phyloP scores from a whole-genome alignment of 2,888 invertebrate genomes.

The Protula sp. region DNA sequence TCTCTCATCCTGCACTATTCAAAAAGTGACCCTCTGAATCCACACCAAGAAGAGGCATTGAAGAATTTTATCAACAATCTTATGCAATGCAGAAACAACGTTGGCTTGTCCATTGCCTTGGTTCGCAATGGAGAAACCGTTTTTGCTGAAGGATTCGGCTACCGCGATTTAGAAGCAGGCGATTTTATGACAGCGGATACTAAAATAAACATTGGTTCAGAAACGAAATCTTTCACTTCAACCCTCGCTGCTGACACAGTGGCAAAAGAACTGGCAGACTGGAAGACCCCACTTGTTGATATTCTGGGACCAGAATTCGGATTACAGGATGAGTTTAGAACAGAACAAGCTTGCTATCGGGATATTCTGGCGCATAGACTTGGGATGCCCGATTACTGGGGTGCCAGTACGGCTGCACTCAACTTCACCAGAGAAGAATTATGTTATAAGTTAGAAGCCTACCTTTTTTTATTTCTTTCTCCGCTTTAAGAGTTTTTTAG shows the following conservation, averaged over 20 bases:
- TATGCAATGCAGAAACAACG: constrained; percentile 29
- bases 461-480: background rate
- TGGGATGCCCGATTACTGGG: constrained; percentile 42
- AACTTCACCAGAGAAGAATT: constrained; percentile 5
- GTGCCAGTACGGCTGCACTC: constrained; percentile 31
- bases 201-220: constrained; percentile 36
- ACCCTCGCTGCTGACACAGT: constrained; percentile 26
- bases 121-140: constrained; percentile 27
- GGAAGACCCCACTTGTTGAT: constrained; percentile 12
- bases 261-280: background rate
- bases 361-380: constrained; percentile 45
- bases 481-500: no score
- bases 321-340: constrained; percentile 34
- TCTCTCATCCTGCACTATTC: no score
- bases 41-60: background rate
- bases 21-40: background rate
- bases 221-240: constrained; percentile 40
- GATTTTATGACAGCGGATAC: constrained; percentile 26
- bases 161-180: constrained; percentile 24
- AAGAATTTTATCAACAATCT: background rate
- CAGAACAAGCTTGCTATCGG: constrained; percentile 34
- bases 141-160: constrained; percentile 31
- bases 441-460: constrained; percentile 1
- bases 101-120: constrained; percentile 28
- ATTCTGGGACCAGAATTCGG: constrained; percentile 36